These are phyloP conservation scores for Trachelus tabidus DNA, from an alignment of 2,888 invertebrate species.

Conservation along the genomic window DNA sequence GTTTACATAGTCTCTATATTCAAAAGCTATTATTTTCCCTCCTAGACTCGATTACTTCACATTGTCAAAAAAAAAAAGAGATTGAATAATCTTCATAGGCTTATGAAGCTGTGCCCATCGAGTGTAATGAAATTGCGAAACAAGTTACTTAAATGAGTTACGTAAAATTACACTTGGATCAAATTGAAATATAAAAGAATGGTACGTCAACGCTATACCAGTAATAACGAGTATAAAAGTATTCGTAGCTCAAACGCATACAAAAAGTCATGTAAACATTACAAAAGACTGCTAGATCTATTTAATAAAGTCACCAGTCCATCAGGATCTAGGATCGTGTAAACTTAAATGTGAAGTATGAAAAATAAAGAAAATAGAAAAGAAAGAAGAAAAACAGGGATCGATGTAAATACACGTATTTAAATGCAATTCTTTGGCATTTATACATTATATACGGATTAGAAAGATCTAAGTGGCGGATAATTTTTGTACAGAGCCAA, in stretches of 20 bases:
- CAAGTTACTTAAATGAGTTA: background rate
- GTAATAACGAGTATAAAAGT: background rate
- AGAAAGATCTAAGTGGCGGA: slow-evolving; percentile 17
- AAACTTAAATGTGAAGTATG: slow-evolving; percentile 10
- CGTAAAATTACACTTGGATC: background rate
- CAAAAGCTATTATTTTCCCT: background rate
- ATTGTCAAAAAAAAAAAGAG: background rate
- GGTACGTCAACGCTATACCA: background rate
- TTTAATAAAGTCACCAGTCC: background rate
- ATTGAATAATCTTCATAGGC: background rate
- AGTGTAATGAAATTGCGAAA: background rate
- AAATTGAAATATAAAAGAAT: background rate
- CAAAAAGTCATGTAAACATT: slow-evolving; percentile 18
- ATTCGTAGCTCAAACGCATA: slow-evolving; percentile 6
- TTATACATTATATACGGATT: slow-evolving; percentile 39
- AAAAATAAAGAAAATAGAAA: background rate
- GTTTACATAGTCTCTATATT: background rate
- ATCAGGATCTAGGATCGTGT: background rate
- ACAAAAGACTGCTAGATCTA: slow-evolving; percentile 7
- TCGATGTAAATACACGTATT: slow-evolving; percentile 36
- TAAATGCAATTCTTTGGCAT: slow-evolving; percentile 63
- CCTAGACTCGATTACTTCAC: background rate
- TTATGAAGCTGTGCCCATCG: background rate
- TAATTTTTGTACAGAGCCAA: slow-evolving; percentile 2
- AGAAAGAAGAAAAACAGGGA: slow-evolving; percentile 22